phyloP scores from a whole-genome alignment of 2,113 vertebrate species.

The Archocentrus centrarchus region DNA sequence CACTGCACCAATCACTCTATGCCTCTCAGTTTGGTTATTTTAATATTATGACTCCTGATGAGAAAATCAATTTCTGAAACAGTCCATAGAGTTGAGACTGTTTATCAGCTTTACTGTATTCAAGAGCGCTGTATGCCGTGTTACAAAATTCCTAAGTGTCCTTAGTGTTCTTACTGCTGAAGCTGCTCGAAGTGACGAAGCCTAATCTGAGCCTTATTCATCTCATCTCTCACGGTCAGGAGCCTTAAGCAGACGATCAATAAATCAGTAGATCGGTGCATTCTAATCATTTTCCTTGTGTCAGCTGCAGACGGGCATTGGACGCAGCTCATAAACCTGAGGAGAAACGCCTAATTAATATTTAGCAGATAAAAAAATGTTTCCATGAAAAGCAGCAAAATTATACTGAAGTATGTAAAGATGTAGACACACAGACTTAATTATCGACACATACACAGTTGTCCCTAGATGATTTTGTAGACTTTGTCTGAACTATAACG shows the following conservation, averaged over 20 bases:
- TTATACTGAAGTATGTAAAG: constrained; percentile 8
- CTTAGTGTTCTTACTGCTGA: not conserved
- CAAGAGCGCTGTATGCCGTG: not conserved
- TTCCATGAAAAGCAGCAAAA: not conserved
- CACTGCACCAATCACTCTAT: not conserved
- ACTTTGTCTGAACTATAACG: not conserved
- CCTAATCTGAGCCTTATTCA: not conserved
- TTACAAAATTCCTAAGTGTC: not conserved
- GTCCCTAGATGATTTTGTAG: not conserved
- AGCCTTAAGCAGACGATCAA: constrained; percentile 35
- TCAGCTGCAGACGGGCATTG: not conserved
- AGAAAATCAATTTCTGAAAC: not conserved
- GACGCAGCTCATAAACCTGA: constrained; percentile 5
- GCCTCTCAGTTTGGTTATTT: not conserved
- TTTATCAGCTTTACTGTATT: not conserved
- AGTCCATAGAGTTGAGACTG: not conserved
- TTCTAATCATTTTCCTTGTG: constrained; percentile 22
- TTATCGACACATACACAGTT: not conserved
- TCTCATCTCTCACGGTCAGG: not conserved
- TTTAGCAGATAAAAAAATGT: not conserved
- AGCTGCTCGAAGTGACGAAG: not conserved
- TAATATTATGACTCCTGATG: not conserved
- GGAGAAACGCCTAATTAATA: constrained; percentile 34
- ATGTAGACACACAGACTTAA: not conserved
- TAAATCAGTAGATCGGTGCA: constrained; percentile 48